Evolutionary conservation across 2,113 vertebrate species (phyloP), one percentile per base, ranked within the genome.

Genomic region (Nipponia nippon): DNA sequence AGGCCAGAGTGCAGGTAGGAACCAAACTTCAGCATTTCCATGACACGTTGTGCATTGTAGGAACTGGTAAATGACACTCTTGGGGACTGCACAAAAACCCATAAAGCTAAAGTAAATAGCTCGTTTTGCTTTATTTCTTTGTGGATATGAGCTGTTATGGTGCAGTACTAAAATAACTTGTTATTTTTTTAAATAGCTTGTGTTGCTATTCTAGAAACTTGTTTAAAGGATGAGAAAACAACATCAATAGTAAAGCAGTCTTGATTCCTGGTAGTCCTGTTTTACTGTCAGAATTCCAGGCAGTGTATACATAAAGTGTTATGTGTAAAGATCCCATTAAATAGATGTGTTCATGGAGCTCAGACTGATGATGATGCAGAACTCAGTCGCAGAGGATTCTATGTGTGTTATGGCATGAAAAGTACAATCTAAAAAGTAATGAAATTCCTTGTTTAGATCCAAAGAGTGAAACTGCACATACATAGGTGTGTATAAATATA

Each of bases 1-100:
- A 99, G 97, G 99, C 99, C 96, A 98, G 99, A 96, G 99, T 99
- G 44, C 99, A 99, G 99, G 99, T 99, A 98, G 72, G 98, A 93
- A 53, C 18, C 53, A 56, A 49, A 52, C 3, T 92, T 83, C 23
- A 49, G 52, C 71, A 23, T 89, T 93, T 82, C 70, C 71, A 40
- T 50, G 89, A 62, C 46, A 82, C 70, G 72, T 25, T 83, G 42
- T 59, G 38, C 19, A 12, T 49, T 83, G 87, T 79, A 87, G 56
- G 47, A 83, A 62, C 6, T 38, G 63, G n/a, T n/a, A 66, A 89
- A 84, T 12, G 25, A 10, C 49, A 11, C 66, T 55, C 91, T 10
- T 32, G 65, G 56, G 90, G 63, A 36, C 17, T 67, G 47, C 82
- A 73, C 73, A 86, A 90, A 94, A 94, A 23, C 44, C 46, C 2